Percentiles rank a stretch among this genome's conserved stretches.
phyloP scores from a whole-genome alignment of 2,888 invertebrate species.

The Hemicrepidius hirtus region DNA sequence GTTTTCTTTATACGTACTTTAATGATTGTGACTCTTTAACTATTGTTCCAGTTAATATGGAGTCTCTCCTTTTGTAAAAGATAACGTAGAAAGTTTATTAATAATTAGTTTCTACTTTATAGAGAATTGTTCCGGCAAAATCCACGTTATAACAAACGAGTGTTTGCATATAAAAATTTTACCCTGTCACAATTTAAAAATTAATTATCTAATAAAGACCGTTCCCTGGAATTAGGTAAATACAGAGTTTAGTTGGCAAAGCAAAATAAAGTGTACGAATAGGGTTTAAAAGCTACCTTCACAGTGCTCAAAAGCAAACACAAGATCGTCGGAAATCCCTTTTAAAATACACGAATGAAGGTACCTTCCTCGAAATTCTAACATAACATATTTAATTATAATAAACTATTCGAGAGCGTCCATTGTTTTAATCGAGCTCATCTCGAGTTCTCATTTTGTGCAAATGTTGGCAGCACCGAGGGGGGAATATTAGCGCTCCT shows the following conservation, averaged over 20 bases:
- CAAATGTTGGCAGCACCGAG: conserved; percentile 71
- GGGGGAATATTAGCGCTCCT: conserved; percentile 71
- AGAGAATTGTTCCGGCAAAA: background rate
- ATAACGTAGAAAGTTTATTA: too few relatives aligned
- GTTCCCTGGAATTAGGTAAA: conserved; percentile 4
- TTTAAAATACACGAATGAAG: conserved; percentile 23
- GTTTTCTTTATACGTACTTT: too few relatives aligned
- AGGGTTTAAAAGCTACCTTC: conserved; percentile 6
- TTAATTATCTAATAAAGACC: conserved; percentile 14
- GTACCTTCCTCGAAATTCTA: conserved; percentile 42
- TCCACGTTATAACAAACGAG: background rate
- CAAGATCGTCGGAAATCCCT: conserved; percentile 21
- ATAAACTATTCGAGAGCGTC: conserved; percentile 62
- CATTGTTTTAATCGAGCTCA: conserved; percentile 73
- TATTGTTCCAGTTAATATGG: too few relatives aligned
- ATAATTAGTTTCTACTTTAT: too few relatives aligned
- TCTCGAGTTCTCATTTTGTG: conserved; percentile 72
- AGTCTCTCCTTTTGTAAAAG: too few relatives aligned
- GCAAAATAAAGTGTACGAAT: conserved; percentile 15
- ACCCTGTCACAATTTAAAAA: conserved; percentile 1
- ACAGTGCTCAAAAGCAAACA: conserved; percentile 29
- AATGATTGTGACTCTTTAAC: too few relatives aligned
- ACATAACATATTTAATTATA: conserved; percentile 58
- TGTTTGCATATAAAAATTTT: background rate
- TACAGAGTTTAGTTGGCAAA: conserved; percentile 2